Evolutionary conservation across 92 coral and sea anemone genomes (phyloP).

Genomic region (Zoanthus sociatus): DNA sequence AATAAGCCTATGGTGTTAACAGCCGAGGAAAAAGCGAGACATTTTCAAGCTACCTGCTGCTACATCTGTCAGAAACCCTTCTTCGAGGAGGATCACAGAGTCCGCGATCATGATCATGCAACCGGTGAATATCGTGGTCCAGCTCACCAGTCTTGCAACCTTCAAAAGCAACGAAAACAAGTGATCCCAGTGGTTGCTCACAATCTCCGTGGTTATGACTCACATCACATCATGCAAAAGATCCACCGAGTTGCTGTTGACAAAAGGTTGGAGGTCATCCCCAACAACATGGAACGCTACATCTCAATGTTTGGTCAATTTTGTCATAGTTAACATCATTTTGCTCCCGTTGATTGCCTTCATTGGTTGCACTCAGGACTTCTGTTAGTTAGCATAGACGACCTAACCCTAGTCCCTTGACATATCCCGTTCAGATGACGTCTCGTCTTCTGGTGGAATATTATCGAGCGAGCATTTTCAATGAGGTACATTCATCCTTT

Average conservation of each 20-base stretch:
- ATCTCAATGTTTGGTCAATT: conserved; percentile 24
- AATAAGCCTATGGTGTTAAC: no score
- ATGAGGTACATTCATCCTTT: conserved; percentile 2
- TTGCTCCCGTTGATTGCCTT: no score
- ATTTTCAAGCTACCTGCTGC: no score
- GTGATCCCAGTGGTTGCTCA: not conserved
- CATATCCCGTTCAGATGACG: not conserved
- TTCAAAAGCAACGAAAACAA: no score
- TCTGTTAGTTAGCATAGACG: conserved; percentile 6
- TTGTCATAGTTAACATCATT: no score
- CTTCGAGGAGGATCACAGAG: no score
- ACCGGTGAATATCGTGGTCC: no score
- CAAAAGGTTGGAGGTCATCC: conserved; percentile 60
- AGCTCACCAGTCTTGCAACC: no score
- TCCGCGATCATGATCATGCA: no score
- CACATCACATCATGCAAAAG: conserved; percentile 66
- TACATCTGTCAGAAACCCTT: no score
- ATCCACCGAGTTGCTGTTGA: conserved; percentile 51
- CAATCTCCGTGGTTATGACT: conserved; percentile 45
- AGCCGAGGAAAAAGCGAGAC: no score
- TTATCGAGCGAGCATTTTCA: conserved; percentile 7
- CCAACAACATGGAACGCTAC: conserved; percentile 69
- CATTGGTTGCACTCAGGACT: no score
- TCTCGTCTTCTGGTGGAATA: conserved; percentile 2
- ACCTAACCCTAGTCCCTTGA: conserved; percentile 3